Evolutionary conservation across 1,140 invertebrate species (phyloP).

Genomic region (Parapsyche elsis): DNA sequence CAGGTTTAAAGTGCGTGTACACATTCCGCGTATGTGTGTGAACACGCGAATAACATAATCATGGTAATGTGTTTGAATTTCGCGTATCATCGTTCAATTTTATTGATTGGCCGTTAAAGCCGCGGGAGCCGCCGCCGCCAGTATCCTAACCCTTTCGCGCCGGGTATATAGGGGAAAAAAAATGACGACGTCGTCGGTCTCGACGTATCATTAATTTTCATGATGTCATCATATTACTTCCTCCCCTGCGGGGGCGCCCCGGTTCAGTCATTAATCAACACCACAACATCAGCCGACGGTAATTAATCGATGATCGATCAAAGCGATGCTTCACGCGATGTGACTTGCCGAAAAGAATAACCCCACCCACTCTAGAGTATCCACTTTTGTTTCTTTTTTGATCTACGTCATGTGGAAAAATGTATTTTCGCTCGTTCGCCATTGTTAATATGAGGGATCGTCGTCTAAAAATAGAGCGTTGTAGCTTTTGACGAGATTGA

Average conservation of each 20-base stretch:
- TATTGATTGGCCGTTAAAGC: neutral
- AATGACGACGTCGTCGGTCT: slow-evolving; percentile 13
- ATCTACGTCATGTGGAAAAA: too few relatives aligned
- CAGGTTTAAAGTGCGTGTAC: too few relatives aligned
- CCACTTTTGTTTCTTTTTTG: too few relatives aligned
- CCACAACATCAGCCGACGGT: slow-evolving; percentile 10
- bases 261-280: slow-evolving; percentile 34
- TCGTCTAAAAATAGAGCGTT: too few relatives aligned
- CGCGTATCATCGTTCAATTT: slow-evolving; percentile 35
- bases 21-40: too few relatives aligned
- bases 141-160: slow-evolving; percentile 3
- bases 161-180: neutral
- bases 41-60: neutral
- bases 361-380: too few relatives aligned
- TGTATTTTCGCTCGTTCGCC: too few relatives aligned
- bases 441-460: too few relatives aligned
- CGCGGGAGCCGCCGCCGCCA: slow-evolving; percentile 7
- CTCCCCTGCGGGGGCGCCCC: slow-evolving; percentile 11
- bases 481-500: too few relatives aligned
- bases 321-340: slow-evolving; percentile 7
- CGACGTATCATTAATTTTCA: slow-evolving; percentile 39
- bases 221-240: slow-evolving; percentile 45
- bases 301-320: slow-evolving; percentile 42
- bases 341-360: slow-evolving; percentile 32
- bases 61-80: slow-evolving; percentile 14